Percentiles rank a stretch among this genome's conserved stretches.
These are phyloP conservation scores for Apodemia zela DNA, from an alignment of 2,888 invertebrate genomes.

Conservation along the genomic window DNA sequence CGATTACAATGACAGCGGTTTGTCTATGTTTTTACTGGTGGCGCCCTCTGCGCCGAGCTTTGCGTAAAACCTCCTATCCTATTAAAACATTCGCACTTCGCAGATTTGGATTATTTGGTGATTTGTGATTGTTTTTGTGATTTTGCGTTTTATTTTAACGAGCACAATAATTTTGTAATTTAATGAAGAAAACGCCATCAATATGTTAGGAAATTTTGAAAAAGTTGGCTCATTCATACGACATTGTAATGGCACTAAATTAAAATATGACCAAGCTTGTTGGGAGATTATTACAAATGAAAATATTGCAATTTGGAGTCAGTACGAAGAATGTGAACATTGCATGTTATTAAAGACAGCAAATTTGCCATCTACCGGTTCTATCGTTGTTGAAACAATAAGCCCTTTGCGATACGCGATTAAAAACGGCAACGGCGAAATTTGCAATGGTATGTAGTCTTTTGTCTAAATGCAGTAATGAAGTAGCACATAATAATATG, in stretches of 20 bases:
- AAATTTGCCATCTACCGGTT: constrained; percentile 39
- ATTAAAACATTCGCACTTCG: too few relatives aligned
- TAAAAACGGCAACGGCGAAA: constrained; percentile 42
- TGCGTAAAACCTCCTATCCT: too few relatives aligned
- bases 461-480: neutral
- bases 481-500: too few relatives aligned
- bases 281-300: constrained; percentile 56
- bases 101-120: too few relatives aligned
- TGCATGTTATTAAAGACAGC: constrained; percentile 50
- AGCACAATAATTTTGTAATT: constrained; percentile 26
- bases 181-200: constrained; percentile 42
- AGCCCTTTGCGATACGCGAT: constrained; percentile 58
- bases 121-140: constrained; percentile 15
- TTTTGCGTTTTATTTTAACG: neutral
- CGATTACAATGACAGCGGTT: too few relatives aligned
- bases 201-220: constrained; percentile 59
- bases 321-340: constrained; percentile 69
- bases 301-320: constrained; percentile 59
- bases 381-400: constrained; percentile 51
- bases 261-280: constrained; percentile 69
- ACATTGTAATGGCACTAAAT: constrained; percentile 51
- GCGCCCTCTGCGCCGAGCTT: too few relatives aligned
- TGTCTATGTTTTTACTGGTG: too few relatives aligned
- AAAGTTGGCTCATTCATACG: constrained; percentile 63
- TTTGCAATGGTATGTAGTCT: constrained; percentile 57